These are phyloP conservation scores for Linurgus olivaceus DNA, from an alignment of 2,797 vertebrate species.

Conservation along the genomic window DNA sequence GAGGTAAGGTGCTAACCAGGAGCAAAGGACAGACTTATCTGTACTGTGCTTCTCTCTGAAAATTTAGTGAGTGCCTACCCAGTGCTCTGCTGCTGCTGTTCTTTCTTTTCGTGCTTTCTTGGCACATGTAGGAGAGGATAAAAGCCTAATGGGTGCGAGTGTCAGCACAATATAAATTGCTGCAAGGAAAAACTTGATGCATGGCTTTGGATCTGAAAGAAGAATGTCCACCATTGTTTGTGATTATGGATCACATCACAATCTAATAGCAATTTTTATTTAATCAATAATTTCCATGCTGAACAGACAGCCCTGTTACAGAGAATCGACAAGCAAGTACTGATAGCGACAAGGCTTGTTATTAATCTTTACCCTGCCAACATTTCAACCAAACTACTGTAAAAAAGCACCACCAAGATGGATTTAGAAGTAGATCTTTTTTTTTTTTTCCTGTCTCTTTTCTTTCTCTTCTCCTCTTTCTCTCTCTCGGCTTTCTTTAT, in stretches of 20 bases:
- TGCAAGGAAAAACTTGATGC: constrained; percentile 84
- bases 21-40: neutral
- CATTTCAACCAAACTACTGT: constrained; percentile 89
- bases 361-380: constrained; percentile 93
- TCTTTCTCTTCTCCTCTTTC: neutral
- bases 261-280: constrained; percentile 98
- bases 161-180: constrained; percentile 88
- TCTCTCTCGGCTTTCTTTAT: neutral
- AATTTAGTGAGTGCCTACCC: constrained; percentile 39
- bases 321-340: constrained; percentile 94
- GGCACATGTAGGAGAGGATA: constrained; percentile 71
- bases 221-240: constrained; percentile 81
- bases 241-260: constrained; percentile 89
- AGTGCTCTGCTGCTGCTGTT: constrained; percentile 35
- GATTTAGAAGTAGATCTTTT: constrained; percentile 78
- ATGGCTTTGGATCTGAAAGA: constrained; percentile 84
- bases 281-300: constrained; percentile 99
- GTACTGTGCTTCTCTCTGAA: neutral
- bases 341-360: constrained; percentile 87
- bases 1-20: neutral
- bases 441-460: neutral
- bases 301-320: constrained; percentile 89
- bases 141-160: constrained; percentile 73
- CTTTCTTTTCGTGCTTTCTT: constrained; percentile 60
- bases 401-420: constrained; percentile 87